phyloP scores from a whole-genome alignment of 1,140 invertebrate genomes.

The Drosophila sulfurigaster region DNA sequence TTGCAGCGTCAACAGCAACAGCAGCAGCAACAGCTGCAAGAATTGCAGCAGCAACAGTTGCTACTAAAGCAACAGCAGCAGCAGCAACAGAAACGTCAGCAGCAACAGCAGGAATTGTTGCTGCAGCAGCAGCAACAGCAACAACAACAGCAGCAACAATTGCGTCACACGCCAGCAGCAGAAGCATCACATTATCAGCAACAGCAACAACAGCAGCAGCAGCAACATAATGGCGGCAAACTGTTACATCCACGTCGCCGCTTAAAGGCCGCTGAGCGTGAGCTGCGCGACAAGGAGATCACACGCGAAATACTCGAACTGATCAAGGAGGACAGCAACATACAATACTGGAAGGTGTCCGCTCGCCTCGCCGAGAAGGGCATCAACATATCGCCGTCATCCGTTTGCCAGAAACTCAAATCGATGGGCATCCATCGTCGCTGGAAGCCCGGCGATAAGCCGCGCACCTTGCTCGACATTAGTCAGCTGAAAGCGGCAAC shows the following conservation, averaged over 20 bases:
- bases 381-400: slow-evolving; percentile 80
- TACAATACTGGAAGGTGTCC: slow-evolving; percentile 84
- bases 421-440: slow-evolving; percentile 83
- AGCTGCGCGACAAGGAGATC: slow-evolving; percentile 80
- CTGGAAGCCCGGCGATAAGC: slow-evolving; percentile 83
- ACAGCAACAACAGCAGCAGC: slow-evolving; percentile 57
- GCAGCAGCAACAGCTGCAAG: slow-evolving; percentile 39
- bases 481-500: slow-evolving; percentile 73
- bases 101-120: slow-evolving; percentile 47
- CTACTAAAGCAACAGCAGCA: slow-evolving; percentile 51
- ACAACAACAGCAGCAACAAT: slow-evolving; percentile 55
- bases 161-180: slow-evolving; percentile 63
- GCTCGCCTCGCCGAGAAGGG: slow-evolving; percentile 81
- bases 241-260: slow-evolving; percentile 72
- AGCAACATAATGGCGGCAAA: slow-evolving; percentile 43
- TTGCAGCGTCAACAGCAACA: slow-evolving; percentile 43
- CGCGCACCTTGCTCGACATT: slow-evolving; percentile 71
- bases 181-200: slow-evolving; percentile 71
- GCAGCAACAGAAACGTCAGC: slow-evolving; percentile 47
- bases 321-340: slow-evolving; percentile 83
- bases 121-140: slow-evolving; percentile 56
- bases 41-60: slow-evolving; percentile 39
- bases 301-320: slow-evolving; percentile 83
- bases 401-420: slow-evolving; percentile 83
- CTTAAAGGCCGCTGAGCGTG: slow-evolving; percentile 76